Evolutionary conservation across 2,113 vertebrate species (phyloP).

Genomic region (Romanogobio albipinnatus): DNA sequence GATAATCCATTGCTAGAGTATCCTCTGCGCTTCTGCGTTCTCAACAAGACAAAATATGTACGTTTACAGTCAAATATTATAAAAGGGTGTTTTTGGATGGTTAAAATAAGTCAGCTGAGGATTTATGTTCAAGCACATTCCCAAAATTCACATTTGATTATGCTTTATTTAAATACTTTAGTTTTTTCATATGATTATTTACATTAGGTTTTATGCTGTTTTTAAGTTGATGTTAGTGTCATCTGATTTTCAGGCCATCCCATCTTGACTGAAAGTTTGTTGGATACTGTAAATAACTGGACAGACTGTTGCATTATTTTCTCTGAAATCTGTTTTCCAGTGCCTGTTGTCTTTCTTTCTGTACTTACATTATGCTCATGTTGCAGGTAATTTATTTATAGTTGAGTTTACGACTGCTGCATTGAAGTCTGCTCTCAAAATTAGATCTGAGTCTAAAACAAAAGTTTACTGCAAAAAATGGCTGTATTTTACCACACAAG

Average conservation of each 20-base stretch:
- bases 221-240: neutral
- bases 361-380: neutral
- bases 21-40: too few relatives aligned
- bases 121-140: neutral
- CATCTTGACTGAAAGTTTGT: neutral
- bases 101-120: neutral
- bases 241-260: neutral
- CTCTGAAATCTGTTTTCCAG: neutral
- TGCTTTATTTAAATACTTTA: neutral
- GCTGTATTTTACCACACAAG: slow-evolving; percentile 1
- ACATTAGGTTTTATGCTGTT: neutral
- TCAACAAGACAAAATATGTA: too few relatives aligned
- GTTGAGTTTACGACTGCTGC: neutral
- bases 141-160: neutral
- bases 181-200: neutral
- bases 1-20: too few relatives aligned
- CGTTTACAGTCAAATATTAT: neutral
- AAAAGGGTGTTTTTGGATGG: neutral
- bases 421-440: slow-evolving; percentile 7
- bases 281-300: too few relatives aligned
- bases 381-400: neutral
- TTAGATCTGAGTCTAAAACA: neutral
- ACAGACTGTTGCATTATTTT: neutral
- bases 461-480: neutral
- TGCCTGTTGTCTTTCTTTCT: neutral